These are phyloP conservation scores for Osmerus eperlanus DNA, from an alignment of 2,113 vertebrate species.

Conservation along the genomic window DNA sequence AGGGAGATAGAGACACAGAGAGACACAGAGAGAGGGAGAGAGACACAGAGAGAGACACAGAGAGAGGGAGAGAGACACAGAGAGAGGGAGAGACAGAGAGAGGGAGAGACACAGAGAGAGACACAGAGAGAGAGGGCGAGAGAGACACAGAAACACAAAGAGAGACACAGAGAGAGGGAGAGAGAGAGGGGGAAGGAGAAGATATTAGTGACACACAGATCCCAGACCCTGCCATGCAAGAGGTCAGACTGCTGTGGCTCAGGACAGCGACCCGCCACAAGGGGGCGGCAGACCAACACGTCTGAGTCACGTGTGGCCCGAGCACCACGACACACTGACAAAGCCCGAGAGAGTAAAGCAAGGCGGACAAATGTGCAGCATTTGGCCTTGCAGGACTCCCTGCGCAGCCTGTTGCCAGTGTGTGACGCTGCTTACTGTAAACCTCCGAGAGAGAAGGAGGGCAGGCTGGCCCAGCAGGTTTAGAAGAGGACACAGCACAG, in stretches of 20 bases:
- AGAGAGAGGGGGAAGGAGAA: slow-evolving; percentile 33
- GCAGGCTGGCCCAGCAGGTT: slow-evolving; percentile 34
- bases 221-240: slow-evolving; percentile 69
- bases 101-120: slow-evolving; percentile 13
- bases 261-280: slow-evolving; percentile 25
- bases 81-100: slow-evolving; percentile 7
- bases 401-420: slow-evolving; percentile 9
- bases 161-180: slow-evolving; percentile 1
- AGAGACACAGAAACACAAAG: slow-evolving; percentile 13
- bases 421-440: slow-evolving; percentile 1
- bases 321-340: too few relatives aligned
- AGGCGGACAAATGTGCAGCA: too few relatives aligned
- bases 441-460: slow-evolving; percentile 23
- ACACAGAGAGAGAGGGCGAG: slow-evolving; percentile 17
- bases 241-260: slow-evolving; percentile 43
- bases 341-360: too few relatives aligned
- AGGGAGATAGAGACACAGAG: too few relatives aligned
- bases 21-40: slow-evolving; percentile 17
- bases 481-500: slow-evolving; percentile 9
- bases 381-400: too few relatives aligned
- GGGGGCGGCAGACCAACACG: too few relatives aligned
- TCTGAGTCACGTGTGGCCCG: too few relatives aligned
- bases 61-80: neutral
- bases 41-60: slow-evolving; percentile 18
- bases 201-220: slow-evolving; percentile 72